phyloP scores from a whole-genome alignment of 2,888 invertebrate species.

The Melanophora roralis region DNA sequence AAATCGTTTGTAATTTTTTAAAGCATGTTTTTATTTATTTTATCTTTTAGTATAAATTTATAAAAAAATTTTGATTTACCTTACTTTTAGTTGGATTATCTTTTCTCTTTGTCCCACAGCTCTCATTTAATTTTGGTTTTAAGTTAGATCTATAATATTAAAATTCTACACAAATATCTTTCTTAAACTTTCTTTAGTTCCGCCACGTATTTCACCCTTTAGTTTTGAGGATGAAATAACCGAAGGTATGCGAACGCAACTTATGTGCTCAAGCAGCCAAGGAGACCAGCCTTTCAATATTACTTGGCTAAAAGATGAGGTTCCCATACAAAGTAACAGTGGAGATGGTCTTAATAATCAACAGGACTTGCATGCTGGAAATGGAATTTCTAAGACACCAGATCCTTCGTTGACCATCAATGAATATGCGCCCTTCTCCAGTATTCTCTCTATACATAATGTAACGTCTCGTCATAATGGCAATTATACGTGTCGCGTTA shows the following conservation, averaged over 20 bases:
- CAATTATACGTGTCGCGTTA: constrained; percentile 77
- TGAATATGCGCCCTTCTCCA: constrained; percentile 79
- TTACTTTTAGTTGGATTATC: constrained; percentile 13
- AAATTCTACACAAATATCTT: constrained; percentile 47
- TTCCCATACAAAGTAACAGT: constrained; percentile 74
- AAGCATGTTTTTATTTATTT: too few relatives aligned
- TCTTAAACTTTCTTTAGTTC: constrained; percentile 78
- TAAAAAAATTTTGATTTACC: too few relatives aligned
- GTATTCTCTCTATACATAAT: constrained; percentile 77
- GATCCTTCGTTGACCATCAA: constrained; percentile 78
- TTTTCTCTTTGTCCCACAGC: constrained; percentile 7
- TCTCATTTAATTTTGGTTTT: neutral
- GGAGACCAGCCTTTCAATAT: constrained; percentile 80
- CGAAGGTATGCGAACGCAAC: constrained; percentile 88
- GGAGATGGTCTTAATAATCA: constrained; percentile 33
- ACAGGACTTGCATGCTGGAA: neutral
- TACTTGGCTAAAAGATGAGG: constrained; percentile 78
- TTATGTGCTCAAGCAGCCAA: constrained; percentile 80
- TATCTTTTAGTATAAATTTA: too few relatives aligned
- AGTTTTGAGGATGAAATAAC: constrained; percentile 87
- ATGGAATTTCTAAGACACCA: constrained; percentile 61
- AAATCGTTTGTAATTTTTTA: neutral
- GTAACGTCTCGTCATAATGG: constrained; percentile 77
- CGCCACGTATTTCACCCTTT: constrained; percentile 89
- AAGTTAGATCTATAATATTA: constrained; percentile 34